phyloP scores from a whole-genome alignment of 2,888 invertebrate genomes.

The Xanthia togata region DNA sequence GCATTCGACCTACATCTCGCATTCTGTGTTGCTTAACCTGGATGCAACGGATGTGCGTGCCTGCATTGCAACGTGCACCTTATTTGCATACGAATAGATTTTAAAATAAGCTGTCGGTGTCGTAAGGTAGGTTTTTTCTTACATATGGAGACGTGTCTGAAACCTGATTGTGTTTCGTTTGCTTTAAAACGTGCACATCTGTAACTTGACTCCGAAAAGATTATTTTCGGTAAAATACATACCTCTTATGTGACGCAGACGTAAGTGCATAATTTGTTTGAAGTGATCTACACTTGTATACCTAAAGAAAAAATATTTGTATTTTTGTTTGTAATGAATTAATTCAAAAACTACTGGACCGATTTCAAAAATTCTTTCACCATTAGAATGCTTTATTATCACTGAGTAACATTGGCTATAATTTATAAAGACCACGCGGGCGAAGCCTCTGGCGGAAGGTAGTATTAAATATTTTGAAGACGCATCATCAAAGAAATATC shows the following conservation, averaged over 20 bases:
- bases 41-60: slow-evolving; percentile 71
- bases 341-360: too few relatives aligned
- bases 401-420: too few relatives aligned
- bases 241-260: background rate
- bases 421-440: too few relatives aligned
- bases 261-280: background rate
- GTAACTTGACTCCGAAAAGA: slow-evolving; percentile 17
- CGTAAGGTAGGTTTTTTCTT: slow-evolving; percentile 47
- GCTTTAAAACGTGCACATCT: slow-evolving; percentile 55
- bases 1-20: slow-evolving; percentile 77
- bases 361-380: too few relatives aligned
- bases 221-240: slow-evolving; percentile 19
- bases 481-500: background rate
- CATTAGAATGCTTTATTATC: too few relatives aligned
- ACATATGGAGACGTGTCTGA: slow-evolving; percentile 49
- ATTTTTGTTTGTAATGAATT: too few relatives aligned
- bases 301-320: too few relatives aligned
- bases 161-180: slow-evolving; percentile 64
- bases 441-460: too few relatives aligned
- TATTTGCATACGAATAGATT: slow-evolving; percentile 51
- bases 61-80: slow-evolving; percentile 58
- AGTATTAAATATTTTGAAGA: too few relatives aligned
- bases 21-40: slow-evolving; percentile 81
- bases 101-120: slow-evolving; percentile 43
- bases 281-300: too few relatives aligned